Percentiles rank a stretch among this genome's conserved stretches.
These are phyloP conservation scores for Orchesella flavescens DNA, from an alignment of 2,888 invertebrate genomes.

Conservation along the genomic window DNA sequence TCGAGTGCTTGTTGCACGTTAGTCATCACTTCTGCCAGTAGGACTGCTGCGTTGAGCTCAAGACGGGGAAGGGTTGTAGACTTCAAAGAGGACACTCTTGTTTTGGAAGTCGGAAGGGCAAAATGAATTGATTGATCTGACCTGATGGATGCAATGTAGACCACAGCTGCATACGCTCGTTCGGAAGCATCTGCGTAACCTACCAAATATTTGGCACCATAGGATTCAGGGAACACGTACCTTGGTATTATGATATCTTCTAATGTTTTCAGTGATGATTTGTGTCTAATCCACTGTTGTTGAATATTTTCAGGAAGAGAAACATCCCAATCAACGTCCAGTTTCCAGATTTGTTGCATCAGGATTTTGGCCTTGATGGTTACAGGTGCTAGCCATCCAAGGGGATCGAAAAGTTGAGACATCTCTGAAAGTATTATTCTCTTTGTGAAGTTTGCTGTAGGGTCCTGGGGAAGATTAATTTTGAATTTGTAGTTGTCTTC, in stretches of 20 bases:
- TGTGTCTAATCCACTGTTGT: conserved; percentile 3
- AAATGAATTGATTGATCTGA: neutral
- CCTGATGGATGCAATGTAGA: neutral
- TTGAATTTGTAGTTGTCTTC: neutral
- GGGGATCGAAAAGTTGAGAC: conserved; percentile 33
- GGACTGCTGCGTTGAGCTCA: conserved; percentile 72
- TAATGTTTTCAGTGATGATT: neutral
- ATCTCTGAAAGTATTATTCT: neutral
- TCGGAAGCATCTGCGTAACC: conserved; percentile 24
- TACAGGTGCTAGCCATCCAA: conserved; percentile 41
- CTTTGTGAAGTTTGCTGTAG: neutral
- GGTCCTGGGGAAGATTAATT: neutral
- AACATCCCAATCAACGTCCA: conserved; percentile 38
- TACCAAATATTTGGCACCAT: neutral
- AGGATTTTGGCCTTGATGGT: conserved; percentile 33
- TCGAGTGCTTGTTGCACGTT: neutral
- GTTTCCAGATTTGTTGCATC: conserved; percentile 29
- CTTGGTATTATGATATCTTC: neutral
- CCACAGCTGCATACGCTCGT: neutral
- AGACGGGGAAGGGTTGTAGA: conserved; percentile 71
- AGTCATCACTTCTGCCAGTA: conserved; percentile 67
- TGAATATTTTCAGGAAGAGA: neutral
- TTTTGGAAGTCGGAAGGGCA: conserved; percentile 57
- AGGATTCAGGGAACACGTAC: too few species aligned
- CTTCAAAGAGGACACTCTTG: conserved; percentile 69